These are phyloP conservation scores for Zapornia atra DNA, from an alignment of 2,113 vertebrate genomes.

Conservation along the genomic window DNA sequence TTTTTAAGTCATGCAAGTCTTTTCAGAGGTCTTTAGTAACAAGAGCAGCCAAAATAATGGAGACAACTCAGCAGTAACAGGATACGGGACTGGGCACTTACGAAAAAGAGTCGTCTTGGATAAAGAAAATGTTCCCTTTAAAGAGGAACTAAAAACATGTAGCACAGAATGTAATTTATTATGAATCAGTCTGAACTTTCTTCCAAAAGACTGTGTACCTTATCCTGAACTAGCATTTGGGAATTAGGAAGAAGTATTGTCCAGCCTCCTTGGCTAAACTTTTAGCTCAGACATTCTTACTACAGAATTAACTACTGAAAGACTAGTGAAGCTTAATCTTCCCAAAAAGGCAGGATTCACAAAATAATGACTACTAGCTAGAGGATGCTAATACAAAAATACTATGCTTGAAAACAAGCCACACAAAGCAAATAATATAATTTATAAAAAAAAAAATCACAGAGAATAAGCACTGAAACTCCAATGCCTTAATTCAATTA, in stretches of 20 bases:
- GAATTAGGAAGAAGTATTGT: slow-evolving; percentile 9
- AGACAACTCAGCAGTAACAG: neutral
- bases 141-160: neutral
- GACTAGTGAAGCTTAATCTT: neutral
- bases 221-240: neutral
- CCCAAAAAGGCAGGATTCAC: neutral
- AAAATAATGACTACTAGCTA: neutral
- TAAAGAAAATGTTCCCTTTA: neutral
- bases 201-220: neutral
- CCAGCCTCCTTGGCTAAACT: neutral
- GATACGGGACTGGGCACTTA: neutral
- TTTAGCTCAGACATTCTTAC: neutral
- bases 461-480: neutral
- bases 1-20: neutral
- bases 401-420: neutral
- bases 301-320: slow-evolving; percentile 3
- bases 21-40: neutral
- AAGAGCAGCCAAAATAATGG: neutral
- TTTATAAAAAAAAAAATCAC: neutral
- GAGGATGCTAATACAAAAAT: neutral
- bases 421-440: neutral
- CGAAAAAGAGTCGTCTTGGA: neutral
- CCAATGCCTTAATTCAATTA: neutral
- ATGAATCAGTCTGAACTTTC: neutral
- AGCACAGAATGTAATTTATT: neutral